Evolutionary conservation across 2,113 vertebrate genomes (phyloP), one percentile per base, ranked within the genome.

Genomic region (Rattus rattus): DNA sequence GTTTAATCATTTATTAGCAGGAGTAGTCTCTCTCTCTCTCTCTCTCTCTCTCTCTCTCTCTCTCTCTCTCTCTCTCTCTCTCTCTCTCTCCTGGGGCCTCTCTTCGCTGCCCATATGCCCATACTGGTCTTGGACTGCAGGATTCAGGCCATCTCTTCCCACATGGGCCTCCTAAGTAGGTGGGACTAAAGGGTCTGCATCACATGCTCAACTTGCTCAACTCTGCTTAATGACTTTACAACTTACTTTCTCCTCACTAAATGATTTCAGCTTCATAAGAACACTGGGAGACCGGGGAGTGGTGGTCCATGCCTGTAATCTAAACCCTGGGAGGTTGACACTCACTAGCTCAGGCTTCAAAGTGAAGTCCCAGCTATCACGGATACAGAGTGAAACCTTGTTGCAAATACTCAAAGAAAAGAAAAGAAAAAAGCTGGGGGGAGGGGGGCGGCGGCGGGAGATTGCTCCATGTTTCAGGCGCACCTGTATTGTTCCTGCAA

Each of bases 291-390:
- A 43, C 13, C 20, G 30, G 20, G 67, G 36, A 73, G 54, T 20
- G 61, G 39, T 12, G 2, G 10, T 33, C 2, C 43, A 33, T 7
- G 47, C 9, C 47, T 24, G 28, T 52, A 52, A 87, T 69, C 63
- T 17, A 36, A 70, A 22, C 19, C 28, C 30, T 16, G 10, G 43
- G 85, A 87, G 19, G 20, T 43, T 49, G 63, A 52, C 5, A 67
- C 28, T 43, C 0, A 16, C 1, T 2, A 1, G 36, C 3, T 0
- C 13, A 49, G 70, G 30, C 47, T 69, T 63, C 47, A 69, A 20
- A 70, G 19, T 47, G 39, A 67, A 7, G 47, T 49, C 84, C 8
- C 47, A 33, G 26, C 61, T 39, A 52, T 49, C 39, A 28, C 43
- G 56, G 24, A 14, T 39, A n/a, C 22, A 26, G n/a, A 63, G 56